Evolutionary conservation across 2,113 vertebrate genomes (phyloP), one percentile per base, ranked within the genome.

Genomic region (Erythrocebus patas): DNA sequence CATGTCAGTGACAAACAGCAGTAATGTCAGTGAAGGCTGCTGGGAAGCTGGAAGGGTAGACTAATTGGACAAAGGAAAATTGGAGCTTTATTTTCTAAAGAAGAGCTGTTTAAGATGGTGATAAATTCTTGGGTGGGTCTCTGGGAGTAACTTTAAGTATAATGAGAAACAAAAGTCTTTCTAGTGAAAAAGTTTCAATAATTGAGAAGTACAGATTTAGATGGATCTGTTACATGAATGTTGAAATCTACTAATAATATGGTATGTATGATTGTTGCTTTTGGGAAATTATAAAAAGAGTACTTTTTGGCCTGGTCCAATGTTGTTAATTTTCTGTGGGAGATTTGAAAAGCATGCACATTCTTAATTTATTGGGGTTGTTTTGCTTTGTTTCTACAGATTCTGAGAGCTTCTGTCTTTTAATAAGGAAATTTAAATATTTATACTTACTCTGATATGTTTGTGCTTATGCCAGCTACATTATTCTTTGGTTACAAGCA

Each of bases 401-500:
- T 14, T 92, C 18, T 27, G 16, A 94, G 38, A 89, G 5, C 7
- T 32, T 80, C 38, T 88, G 38, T 78, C 55, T 90, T 95, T 89
- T 92, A 94, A 87, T 72, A 76, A 61, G 55, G 17, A 18, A 43
- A 92, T 96, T 96, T 88, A 96, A 90, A 72, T 81, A 61, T 55
- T 73, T 68, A 66, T 25, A 61, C 75, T 70, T 79, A 70, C 80
- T 85, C 78, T 85, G 32, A 64, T 88, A 32, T 40, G 11, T 70
- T 80, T 87, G 23, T 75, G 18, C 8, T 87, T 91, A 64, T 57
- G 22, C 8, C 6, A 78, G 43, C 55, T 89, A 38, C 52, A 35
- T 78, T 48, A 82, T 73, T 85, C 50, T 82, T 73, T 52, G 38
- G 45, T 87, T 95, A 52, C 13, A 94, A 95, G 27, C 18, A 78